These are phyloP conservation scores for Pelobates cultripes DNA, from an alignment of 2,797 vertebrate genomes.

Conservation along the genomic window DNA sequence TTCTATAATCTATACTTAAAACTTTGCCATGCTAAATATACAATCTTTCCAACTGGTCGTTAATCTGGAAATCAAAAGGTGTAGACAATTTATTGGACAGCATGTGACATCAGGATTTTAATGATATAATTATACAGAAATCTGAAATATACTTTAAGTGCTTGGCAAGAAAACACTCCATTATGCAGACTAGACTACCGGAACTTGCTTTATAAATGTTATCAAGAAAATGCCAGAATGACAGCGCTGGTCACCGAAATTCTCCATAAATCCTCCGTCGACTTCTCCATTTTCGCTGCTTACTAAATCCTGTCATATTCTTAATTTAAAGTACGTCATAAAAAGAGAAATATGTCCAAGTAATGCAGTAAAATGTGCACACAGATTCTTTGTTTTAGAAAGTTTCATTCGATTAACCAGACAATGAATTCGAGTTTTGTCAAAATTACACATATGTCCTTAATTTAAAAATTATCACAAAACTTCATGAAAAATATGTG, in stretches of 20 bases:
- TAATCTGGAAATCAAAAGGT: slow-evolving; percentile 51
- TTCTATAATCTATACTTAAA: slow-evolving; percentile 35
- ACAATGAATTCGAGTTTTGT: slow-evolving; percentile 47
- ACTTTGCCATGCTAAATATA: slow-evolving; percentile 52
- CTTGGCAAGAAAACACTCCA: slow-evolving; percentile 42
- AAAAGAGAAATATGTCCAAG: slow-evolving; percentile 43
- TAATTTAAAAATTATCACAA: slow-evolving; percentile 50
- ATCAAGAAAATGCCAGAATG: slow-evolving; percentile 37
- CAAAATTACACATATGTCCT: slow-evolving; percentile 52
- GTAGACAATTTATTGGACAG: slow-evolving; percentile 57
- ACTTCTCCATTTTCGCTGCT: slow-evolving; percentile 48
- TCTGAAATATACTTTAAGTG: slow-evolving; percentile 38
- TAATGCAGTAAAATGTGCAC: slow-evolving; percentile 41
- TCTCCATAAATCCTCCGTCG: slow-evolving; percentile 41
- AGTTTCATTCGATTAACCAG: slow-evolving; percentile 36
- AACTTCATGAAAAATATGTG: slow-evolving; percentile 34
- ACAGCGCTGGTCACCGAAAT: slow-evolving; percentile 34
- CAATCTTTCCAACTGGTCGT: slow-evolving; percentile 47
- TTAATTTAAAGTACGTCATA: slow-evolving; percentile 45
- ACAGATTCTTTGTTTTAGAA: slow-evolving; percentile 46
- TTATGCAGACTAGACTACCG: slow-evolving; percentile 45
- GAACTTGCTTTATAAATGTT: slow-evolving; percentile 37
- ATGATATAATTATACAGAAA: slow-evolving; percentile 55
- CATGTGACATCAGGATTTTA: slow-evolving; percentile 52
- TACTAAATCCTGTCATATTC: slow-evolving; percentile 48